These are phyloP conservation scores for Meandrina meandrites DNA, from an alignment of 92 coral and sea anemone genomes.

Conservation along the genomic window DNA sequence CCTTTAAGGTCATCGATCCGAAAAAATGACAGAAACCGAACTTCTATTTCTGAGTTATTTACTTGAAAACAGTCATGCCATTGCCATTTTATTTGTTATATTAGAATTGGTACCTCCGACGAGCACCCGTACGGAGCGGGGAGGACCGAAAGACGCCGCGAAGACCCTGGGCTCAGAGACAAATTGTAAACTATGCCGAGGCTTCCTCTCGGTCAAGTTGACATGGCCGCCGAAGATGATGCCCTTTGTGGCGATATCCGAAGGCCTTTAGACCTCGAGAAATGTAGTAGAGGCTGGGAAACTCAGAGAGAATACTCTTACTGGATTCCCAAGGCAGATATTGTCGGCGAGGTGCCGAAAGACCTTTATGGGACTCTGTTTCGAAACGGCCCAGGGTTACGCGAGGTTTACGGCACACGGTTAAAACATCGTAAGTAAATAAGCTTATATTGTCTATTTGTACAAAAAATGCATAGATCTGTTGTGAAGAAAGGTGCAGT, in stretches of 20 bases:
- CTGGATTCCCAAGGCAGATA: slow-evolving; percentile 77
- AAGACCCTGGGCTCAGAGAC: too few species aligned
- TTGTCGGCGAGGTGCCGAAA: slow-evolving; percentile 76
- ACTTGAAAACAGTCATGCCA: too few species aligned
- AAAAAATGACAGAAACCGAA: too few species aligned
- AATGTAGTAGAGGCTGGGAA: slow-evolving; percentile 83
- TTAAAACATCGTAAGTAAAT: slow-evolving; percentile 79
- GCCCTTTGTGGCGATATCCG: slow-evolving; percentile 34
- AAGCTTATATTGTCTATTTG: not conserved
- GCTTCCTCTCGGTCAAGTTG: not conserved
- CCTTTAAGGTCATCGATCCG: too few species aligned
- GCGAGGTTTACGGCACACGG: slow-evolving; percentile 74
- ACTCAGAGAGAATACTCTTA: slow-evolving; percentile 78
- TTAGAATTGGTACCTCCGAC: too few species aligned
- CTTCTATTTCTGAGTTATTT: too few species aligned
- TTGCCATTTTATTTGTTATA: too few species aligned
- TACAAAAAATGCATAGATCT: not conserved
- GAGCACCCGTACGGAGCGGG: too few species aligned
- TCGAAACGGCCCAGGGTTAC: slow-evolving; percentile 84
- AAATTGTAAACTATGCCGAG: too few species aligned
- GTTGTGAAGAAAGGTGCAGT: not conserved
- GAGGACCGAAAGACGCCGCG: too few species aligned
- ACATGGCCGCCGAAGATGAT: slow-evolving; percentile 25
- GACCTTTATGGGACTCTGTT: slow-evolving; percentile 81
- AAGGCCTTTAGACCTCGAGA: slow-evolving; percentile 59